These are phyloP conservation scores for Drosophila ercepeae DNA, from an alignment of 1,140 invertebrate species.

Conservation along the genomic window DNA sequence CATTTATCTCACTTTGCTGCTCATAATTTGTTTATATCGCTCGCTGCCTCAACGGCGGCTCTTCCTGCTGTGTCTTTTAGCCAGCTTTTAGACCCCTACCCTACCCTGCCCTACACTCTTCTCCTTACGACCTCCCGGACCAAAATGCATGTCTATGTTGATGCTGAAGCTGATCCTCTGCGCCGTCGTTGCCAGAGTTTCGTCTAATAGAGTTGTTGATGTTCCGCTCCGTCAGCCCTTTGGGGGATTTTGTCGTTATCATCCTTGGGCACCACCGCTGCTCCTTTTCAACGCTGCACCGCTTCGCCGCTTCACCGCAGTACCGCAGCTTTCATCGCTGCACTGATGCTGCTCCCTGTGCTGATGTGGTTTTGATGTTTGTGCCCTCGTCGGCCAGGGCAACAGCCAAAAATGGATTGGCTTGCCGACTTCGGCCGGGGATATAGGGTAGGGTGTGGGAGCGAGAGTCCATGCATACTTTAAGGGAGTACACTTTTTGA, in stretches of 20 bases:
- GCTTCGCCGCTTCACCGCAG: constrained; percentile 25
- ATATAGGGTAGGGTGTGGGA: background rate
- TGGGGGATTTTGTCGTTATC: constrained; percentile 67
- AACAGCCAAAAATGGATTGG: constrained; percentile 30
- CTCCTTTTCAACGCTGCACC: constrained; percentile 16
- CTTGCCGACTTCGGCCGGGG: background rate
- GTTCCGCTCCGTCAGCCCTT: constrained; percentile 68
- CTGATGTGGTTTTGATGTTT: constrained; percentile 79
- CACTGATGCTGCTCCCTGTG: constrained; percentile 16
- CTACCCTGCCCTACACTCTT: background rate
- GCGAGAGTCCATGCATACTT: constrained; percentile 28
- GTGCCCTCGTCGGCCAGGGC: constrained; percentile 51
- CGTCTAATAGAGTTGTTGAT: constrained; percentile 78
- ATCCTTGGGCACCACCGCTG: constrained; percentile 18
- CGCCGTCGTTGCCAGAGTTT: constrained; percentile 26
- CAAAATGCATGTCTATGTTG: constrained; percentile 50
- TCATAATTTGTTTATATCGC: constrained; percentile 81
- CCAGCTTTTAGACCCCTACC: constrained; percentile 20
- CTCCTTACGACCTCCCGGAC: constrained; percentile 5
- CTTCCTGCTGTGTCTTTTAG: constrained; percentile 43
- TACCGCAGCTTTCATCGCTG: background rate
- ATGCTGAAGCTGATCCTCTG: constrained; percentile 26
- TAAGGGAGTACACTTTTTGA: constrained; percentile 40
- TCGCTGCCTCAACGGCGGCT: constrained; percentile 40
- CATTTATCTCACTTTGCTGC: constrained; percentile 77